Evolutionary conservation across 1,140 invertebrate species (phyloP).

Genomic region (Mya arenaria): DNA sequence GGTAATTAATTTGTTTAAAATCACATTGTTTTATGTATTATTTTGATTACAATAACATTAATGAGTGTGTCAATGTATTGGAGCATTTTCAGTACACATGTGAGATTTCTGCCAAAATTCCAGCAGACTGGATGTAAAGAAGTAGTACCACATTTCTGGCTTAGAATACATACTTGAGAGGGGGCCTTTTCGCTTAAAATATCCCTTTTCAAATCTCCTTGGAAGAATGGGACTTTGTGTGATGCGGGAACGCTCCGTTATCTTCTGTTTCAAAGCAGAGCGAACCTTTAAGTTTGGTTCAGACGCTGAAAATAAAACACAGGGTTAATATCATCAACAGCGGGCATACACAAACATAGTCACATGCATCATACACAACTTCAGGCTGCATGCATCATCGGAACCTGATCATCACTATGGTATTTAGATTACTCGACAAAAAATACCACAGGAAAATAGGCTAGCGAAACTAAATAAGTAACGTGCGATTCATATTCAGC

Average conservation of each 20-base stretch:
- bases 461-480: too few species aligned
- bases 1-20: too few species aligned
- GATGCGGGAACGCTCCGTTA: conserved; percentile 88
- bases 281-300: conserved; percentile 99
- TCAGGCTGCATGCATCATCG: not conserved
- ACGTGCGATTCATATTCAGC: too few species aligned
- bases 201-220: conserved; percentile 85
- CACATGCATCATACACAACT: not conserved
- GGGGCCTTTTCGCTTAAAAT: conserved; percentile 88
- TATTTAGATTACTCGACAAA: too few species aligned
- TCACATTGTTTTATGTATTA: too few species aligned
- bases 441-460: too few species aligned
- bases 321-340: not conserved
- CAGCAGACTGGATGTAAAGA: conserved; percentile 20
- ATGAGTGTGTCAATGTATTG: too few species aligned
- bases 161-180: conserved; percentile 87
- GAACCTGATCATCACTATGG: not conserved
- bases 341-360: conserved; percentile 13
- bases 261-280: conserved; percentile 92
- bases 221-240: conserved; percentile 87
- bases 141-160: not conserved
- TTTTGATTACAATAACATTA: too few species aligned
- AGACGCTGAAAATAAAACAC: conserved; percentile 87
- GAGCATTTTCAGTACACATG: too few species aligned
- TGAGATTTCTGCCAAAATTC: conserved; percentile 46